These are phyloP conservation scores for Haemorhous mexicanus DNA, from an alignment of 2,113 vertebrate genomes.

Conservation along the genomic window DNA sequence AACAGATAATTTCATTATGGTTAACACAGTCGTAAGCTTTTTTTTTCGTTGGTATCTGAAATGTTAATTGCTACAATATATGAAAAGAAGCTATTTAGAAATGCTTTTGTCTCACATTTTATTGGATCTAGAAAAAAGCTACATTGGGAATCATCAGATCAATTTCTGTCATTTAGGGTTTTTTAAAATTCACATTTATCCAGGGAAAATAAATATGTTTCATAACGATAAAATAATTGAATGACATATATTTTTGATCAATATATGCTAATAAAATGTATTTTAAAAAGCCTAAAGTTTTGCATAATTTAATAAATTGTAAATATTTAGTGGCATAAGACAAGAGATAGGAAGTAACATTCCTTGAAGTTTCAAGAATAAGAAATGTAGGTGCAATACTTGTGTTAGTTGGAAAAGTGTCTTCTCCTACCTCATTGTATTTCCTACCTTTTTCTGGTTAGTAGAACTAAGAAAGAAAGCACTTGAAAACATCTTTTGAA, in stretches of 20 bases:
- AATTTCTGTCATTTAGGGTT: background rate
- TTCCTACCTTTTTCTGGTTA: background rate
- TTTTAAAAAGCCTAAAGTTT: background rate
- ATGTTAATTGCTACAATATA: background rate
- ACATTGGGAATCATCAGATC: background rate
- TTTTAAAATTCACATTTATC: background rate
- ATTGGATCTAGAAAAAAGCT: background rate
- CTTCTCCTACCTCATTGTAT: background rate
- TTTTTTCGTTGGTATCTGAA: background rate
- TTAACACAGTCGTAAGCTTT: background rate
- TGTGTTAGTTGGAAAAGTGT: background rate
- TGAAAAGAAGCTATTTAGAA: background rate
- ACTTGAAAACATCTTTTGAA: background rate
- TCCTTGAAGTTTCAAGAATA: background rate
- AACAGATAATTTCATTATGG: conserved; percentile 9
- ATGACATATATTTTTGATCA: background rate
- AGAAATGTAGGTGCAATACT: background rate
- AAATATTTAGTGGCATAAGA: background rate
- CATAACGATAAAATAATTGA: background rate
- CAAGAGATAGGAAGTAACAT: background rate
- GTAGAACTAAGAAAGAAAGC: background rate
- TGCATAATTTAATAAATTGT: background rate
- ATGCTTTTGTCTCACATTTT: background rate
- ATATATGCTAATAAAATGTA: background rate
- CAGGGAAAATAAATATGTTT: background rate